Evolutionary conservation across 2,888 invertebrate genomes (phyloP).

Genomic region (Epistrophella euchroma): DNA sequence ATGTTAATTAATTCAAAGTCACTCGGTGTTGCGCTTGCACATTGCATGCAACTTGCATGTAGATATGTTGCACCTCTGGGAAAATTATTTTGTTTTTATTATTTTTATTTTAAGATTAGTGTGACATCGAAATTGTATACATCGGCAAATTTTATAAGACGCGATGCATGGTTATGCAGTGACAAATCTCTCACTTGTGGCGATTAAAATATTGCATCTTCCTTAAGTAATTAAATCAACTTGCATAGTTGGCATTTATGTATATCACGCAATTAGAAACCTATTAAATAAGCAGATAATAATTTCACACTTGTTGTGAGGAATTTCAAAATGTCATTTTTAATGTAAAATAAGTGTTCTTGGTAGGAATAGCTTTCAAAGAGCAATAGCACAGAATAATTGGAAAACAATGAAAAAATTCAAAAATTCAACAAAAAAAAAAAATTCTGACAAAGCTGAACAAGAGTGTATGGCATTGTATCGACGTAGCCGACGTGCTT

Average conservation of each 20-base stretch:
- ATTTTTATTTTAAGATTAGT: background rate
- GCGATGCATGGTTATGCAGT: constrained; percentile 16
- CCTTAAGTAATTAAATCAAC: constrained; percentile 10
- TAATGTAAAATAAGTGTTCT: background rate
- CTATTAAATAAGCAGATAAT: background rate
- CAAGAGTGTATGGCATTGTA: too few relatives aligned
- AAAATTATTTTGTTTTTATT: background rate
- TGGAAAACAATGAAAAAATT: too few relatives aligned
- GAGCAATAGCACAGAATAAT: too few relatives aligned
- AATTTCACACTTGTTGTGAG: background rate
- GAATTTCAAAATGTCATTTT: constrained; percentile 8
- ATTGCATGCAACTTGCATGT: constrained; percentile 23
- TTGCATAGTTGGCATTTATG: background rate
- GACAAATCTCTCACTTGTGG: constrained; percentile 36
- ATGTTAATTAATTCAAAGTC: constrained; percentile 71
- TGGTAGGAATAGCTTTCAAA: too few relatives aligned
- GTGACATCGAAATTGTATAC: constrained; percentile 37
- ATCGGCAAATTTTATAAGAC: background rate
- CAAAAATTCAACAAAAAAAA: too few relatives aligned
- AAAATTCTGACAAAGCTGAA: too few relatives aligned
- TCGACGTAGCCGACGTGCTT: too few relatives aligned
- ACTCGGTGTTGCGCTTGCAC: constrained; percentile 37
- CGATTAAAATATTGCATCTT: background rate
- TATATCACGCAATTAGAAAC: constrained; percentile 10
- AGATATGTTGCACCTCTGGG: constrained; percentile 16